Evolutionary conservation across 2,888 invertebrate species (phyloP), one percentile per base, ranked within the genome.

Genomic region (Sycophila texana): DNA sequence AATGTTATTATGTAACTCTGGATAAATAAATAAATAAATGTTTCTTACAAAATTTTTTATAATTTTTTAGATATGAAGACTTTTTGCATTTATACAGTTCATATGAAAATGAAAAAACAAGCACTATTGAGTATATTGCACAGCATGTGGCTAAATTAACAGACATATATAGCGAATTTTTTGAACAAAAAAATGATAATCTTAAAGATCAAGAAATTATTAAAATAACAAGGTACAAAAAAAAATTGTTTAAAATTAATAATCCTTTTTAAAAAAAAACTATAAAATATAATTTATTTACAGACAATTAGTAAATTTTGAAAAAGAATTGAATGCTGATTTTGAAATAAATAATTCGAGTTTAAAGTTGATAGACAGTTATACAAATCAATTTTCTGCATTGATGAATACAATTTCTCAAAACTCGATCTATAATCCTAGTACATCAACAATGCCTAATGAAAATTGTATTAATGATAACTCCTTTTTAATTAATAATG

Each of bases 151-250:
- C 39, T 55, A 20, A 14, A 12, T 30, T 79, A 55, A 18, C 71
- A 60, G 61, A 66, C 7, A 51, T 75, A 47, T 72, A 65, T 5
- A 22, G n/a, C 14, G 91, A 92, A 75, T 92, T 93, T 79, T 88
- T 94, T 0, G 92, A 92, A 86, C 86, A 92, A 4, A 91, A 93
- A 83, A 92, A 91, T 82, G 91, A 89, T 84, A 91, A 93, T 78
- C 86, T 93, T 60, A 86, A 87, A 76, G 91, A 92, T 55, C 26
- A 80, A 67, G 82, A 82, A 70, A 81, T 84, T 51, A 12, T n/a
- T 7, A 65, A 77, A 55, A 70, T 84, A 66, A 49, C 39, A 53
- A 67, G 51, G 79, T 79, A n/a, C n/a, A n/a, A 75, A 53, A 13
- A 18, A 39, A 14, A 0, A 66, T 49, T 73, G 4, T 55, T 22